Percentiles rank a stretch among this genome's conserved stretches.
Conservation (phyloP, 1,140 invertebrate genomes). For the Ceratina australensis region DNA sequence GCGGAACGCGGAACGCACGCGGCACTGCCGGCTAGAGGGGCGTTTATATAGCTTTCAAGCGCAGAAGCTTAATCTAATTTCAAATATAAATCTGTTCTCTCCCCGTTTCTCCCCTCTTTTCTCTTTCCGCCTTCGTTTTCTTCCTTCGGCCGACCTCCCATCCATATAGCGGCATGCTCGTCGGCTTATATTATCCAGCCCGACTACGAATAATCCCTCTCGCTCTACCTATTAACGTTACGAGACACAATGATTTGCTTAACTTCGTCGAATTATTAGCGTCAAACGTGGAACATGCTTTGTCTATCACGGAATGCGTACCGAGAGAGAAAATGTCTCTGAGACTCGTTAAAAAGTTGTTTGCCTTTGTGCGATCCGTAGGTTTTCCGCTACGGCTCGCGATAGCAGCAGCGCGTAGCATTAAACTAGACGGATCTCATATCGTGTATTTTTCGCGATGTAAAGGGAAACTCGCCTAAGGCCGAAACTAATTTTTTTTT, state of each 20-base stretch:
- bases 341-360: not conserved
- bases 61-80: constrained; percentile 80
- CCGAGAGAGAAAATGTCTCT: not conserved
- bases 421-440: constrained; percentile 12
- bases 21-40: constrained; percentile 66
- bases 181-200: constrained; percentile 67
- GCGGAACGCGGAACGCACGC: constrained; percentile 65
- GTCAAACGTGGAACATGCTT: not conserved
- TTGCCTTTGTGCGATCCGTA: not conserved
- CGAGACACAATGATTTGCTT: constrained; percentile 53
- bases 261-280: constrained; percentile 15
- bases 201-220: constrained; percentile 73
- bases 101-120: constrained; percentile 56
- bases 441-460: constrained; percentile 1
- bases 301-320: not conserved
- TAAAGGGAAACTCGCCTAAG: constrained; percentile 40
- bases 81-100: constrained; percentile 79
- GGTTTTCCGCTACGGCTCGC: too few species aligned
- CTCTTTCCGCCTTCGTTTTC: constrained; percentile 59
- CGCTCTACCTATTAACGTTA: constrained; percentile 64
- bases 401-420: not conserved
- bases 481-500: constrained; percentile 24
- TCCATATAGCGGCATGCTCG: constrained; percentile 61
- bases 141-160: constrained; percentile 48
- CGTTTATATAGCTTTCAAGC: constrained; percentile 80